Evolutionary conservation across 2,797 vertebrate genomes (phyloP), one percentile per base, ranked within the genome.

Genomic region (Anguilla obscura): DNA sequence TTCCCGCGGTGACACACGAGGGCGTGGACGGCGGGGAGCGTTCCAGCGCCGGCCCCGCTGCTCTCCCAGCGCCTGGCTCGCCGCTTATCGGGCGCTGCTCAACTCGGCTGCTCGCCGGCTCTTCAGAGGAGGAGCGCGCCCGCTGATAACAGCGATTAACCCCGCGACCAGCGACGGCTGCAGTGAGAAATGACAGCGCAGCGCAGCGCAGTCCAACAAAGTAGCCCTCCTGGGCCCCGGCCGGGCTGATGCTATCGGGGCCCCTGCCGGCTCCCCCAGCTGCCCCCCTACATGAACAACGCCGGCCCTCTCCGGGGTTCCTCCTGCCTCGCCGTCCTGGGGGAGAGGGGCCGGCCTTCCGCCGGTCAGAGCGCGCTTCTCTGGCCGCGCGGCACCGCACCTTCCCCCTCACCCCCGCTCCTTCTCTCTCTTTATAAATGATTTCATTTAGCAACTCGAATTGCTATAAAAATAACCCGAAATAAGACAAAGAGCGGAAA

Each of bases 261-360:
- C 14, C 18, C 3, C 12, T 7, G 3, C 48, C 0, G 12, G 16
- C 3, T 56, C 21, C 71, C 69, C 9, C 4, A 24, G 0, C n/a
- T 27, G 48, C 52, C 71, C 33, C 50, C 69, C 24, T 52, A 69
- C 40, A 33, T 88, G 66, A 88, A 88, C 85, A 63, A 88, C 54
- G 36, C 54, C 36, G 52, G 76, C 30, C 54, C 50, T 66, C 84
- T 16, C 30, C 0, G 33, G 24, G 21, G 5, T 45, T 80, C 85
- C 48, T 79, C 74, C 85, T 66, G 7, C 6, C 58, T 76, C 56
- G 50, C 60, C 83, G 54, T 69, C 54, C 85, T 18, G 58, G 21
- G 76, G 60, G 87, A 58, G 71, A 50, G 79, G n/a, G 27, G 10
- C 10, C 7, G 54, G 86, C 14, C 40, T 48, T 21, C 76, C 18